A percentile compares a stretch with the other conserved stretches of the same genome.
Evolutionary conservation across 2,888 invertebrate genomes (phyloP).

Genomic region (Zhuqinia jingwanae): DNA sequence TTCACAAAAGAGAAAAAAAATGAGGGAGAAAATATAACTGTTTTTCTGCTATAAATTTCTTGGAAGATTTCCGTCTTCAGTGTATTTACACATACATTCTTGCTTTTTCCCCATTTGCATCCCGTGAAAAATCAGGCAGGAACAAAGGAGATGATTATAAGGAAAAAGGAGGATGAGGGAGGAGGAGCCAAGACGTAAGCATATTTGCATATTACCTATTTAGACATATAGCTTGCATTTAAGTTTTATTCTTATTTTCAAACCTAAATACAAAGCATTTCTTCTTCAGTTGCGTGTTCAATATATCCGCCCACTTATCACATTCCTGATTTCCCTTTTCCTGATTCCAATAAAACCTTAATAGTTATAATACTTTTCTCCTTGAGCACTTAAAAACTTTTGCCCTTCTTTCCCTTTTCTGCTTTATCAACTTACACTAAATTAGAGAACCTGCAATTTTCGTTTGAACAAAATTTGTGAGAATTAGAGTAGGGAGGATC

Average conservation of each 20-base stretch:
- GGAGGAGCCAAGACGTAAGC: background rate
- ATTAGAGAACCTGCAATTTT: conserved; percentile 25
- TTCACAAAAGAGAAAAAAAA: conserved; percentile 26
- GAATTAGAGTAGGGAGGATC: background rate
- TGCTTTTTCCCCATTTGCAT: conserved; percentile 44
- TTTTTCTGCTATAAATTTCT: background rate
- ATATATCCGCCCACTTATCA: conserved; percentile 51
- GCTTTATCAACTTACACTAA: conserved; percentile 34
- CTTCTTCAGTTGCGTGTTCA: background rate
- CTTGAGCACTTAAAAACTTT: conserved; percentile 34
- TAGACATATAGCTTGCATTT: background rate
- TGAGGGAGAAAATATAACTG: too few relatives aligned
- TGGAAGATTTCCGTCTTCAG: conserved; percentile 20
- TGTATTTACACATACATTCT: conserved; percentile 42
- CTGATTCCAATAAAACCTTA: conserved; percentile 23
- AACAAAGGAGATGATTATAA: background rate
- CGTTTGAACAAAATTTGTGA: conserved; percentile 28
- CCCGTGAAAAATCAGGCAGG: background rate
- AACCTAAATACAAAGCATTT: background rate
- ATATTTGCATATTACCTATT: background rate
- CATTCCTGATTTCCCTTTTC: conserved; percentile 57
- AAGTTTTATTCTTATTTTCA: background rate
- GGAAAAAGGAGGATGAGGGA: background rate
- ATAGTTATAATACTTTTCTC: conserved; percentile 1
- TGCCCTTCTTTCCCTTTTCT: background rate